These are phyloP conservation scores for Odontomachus brunneus DNA, from an alignment of 1,140 invertebrate species.

Conservation along the genomic window DNA sequence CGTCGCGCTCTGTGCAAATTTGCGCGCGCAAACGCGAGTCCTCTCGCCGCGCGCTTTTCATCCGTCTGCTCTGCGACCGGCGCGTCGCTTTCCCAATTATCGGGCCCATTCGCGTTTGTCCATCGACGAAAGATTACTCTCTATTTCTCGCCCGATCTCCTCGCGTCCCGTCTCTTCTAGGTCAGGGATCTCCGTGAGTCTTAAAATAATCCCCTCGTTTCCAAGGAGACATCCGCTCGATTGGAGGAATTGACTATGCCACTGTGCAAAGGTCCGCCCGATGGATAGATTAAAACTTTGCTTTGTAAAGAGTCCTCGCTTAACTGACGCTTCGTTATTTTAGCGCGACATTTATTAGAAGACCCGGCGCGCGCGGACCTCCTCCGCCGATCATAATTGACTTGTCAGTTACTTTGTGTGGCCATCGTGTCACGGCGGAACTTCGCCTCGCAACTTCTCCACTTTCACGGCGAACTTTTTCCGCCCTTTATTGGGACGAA, in stretches of 20 bases:
- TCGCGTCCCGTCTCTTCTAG: conserved; percentile 10
- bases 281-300: conserved; percentile 60
- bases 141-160: neutral
- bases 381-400: conserved; percentile 44
- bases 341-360: conserved; percentile 57
- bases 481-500: conserved; percentile 6
- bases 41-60: neutral
- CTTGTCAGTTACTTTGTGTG: conserved; percentile 57
- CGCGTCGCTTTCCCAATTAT: conserved; percentile 35
- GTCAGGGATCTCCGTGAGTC: conserved; percentile 11
- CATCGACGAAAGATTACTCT: neutral
- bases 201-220: conserved; percentile 48
- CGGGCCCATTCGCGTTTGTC: neutral
- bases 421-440: neutral
- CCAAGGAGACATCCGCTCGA: conserved; percentile 14
- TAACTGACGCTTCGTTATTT: conserved; percentile 53
- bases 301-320: conserved; percentile 46
- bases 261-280: conserved; percentile 38
- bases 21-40: neutral
- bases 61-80: neutral
- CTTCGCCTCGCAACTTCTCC: conserved; percentile 10
- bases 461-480: neutral
- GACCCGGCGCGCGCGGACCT: conserved; percentile 26
- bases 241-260: conserved; percentile 16
- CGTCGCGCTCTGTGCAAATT: conserved; percentile 22